Conservation (phyloP, 1,140 invertebrate genomes). For the Drosophila elegans region DNA sequence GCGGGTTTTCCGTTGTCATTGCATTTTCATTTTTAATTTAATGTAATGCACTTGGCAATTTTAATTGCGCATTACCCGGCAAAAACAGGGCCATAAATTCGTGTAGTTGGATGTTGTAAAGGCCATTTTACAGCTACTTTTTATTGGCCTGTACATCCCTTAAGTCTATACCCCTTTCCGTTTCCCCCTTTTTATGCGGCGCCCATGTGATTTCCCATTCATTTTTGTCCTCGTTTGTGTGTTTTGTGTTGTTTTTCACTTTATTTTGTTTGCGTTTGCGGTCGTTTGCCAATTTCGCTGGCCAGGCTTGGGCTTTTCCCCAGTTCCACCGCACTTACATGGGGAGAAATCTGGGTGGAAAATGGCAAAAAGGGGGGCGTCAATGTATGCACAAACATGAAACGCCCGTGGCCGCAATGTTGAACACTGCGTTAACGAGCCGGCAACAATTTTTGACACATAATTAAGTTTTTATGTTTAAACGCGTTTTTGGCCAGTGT, state of each 20-base stretch:
- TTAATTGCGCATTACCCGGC: slow-evolving; percentile 73
- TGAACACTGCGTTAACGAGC: slow-evolving; percentile 61
- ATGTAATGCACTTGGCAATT: slow-evolving; percentile 77
- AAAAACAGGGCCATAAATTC: slow-evolving; percentile 73
- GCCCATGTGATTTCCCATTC: slow-evolving; percentile 12
- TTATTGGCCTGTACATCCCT: slow-evolving; percentile 61
- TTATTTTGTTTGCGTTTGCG: slow-evolving; percentile 63
- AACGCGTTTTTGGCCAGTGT: slow-evolving; percentile 42
- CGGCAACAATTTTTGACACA: slow-evolving; percentile 73
- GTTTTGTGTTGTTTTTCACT: slow-evolving; percentile 43
- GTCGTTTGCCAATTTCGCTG: slow-evolving; percentile 35
- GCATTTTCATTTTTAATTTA: slow-evolving; percentile 59
- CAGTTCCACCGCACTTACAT: neutral
- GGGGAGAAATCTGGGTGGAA: neutral
- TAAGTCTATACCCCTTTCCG: slow-evolving; percentile 4
- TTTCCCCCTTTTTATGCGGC: neutral
- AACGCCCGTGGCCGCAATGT: slow-evolving; percentile 63
- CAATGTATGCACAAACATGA: slow-evolving; percentile 67
- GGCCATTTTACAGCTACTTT: slow-evolving; percentile 75
- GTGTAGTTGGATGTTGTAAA: slow-evolving; percentile 72
- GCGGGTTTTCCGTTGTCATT: slow-evolving; percentile 29
- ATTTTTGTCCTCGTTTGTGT: slow-evolving; percentile 22
- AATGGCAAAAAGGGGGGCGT: slow-evolving; percentile 4
- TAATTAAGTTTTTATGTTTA: slow-evolving; percentile 80
- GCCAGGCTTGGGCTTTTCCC: slow-evolving; percentile 18